These are phyloP conservation scores for Abramis brama DNA, from an alignment of 2,113 vertebrate species.

Conservation along the genomic window DNA sequence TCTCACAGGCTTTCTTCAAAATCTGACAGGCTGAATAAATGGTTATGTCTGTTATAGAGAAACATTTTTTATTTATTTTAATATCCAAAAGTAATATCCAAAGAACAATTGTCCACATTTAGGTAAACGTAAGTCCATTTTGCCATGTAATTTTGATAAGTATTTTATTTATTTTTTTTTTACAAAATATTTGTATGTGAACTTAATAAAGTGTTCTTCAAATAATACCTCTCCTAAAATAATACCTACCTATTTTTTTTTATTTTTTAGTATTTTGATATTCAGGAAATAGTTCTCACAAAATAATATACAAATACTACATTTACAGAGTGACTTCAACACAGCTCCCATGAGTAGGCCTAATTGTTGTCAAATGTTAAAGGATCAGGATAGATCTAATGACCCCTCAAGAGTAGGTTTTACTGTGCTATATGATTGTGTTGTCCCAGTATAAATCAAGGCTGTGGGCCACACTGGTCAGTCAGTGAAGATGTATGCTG, in stretches of 20 bases:
- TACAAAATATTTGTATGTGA: neutral
- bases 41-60: neutral
- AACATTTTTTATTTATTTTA: too few species aligned
- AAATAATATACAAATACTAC: neutral
- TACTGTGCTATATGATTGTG: neutral
- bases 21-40: neutral
- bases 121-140: neutral
- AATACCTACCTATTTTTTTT: neutral
- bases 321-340: neutral
- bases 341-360: neutral
- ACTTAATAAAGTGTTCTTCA: neutral
- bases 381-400: neutral
- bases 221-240: neutral
- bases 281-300: neutral
- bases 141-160: too few species aligned
- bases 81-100: neutral
- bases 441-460: conserved; percentile 49
- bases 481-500: conserved; percentile 49
- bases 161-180: too few species aligned
- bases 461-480: conserved; percentile 58
- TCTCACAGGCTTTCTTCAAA: neutral
- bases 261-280: neutral
- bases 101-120: neutral
- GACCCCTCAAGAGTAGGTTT: neutral
- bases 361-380: neutral